A percentile compares a stretch with the other conserved stretches of the same genome.
Evolutionary conservation across 2,888 invertebrate species (phyloP).

Genomic region (Plutella xylostella): DNA sequence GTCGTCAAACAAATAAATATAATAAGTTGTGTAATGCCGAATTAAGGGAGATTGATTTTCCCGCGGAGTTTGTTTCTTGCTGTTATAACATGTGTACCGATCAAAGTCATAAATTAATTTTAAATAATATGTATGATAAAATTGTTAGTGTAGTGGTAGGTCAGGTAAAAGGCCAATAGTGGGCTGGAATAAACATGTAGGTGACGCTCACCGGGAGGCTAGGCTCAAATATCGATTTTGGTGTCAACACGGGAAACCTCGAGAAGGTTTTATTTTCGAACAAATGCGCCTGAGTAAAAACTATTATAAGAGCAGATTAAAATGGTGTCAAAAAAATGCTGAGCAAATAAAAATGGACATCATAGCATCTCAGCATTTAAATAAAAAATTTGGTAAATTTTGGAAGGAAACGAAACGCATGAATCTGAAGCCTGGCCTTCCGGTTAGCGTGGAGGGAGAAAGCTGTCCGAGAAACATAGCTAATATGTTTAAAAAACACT

Average conservation of each 20-base stretch:
- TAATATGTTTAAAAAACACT: no score
- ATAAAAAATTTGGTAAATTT: no score
- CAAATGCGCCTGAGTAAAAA: no score
- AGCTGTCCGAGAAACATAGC: no score
- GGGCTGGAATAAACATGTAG: conserved; percentile 11
- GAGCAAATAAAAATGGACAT: no score
- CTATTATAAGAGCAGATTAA: no score
- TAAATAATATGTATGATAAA: background rate
- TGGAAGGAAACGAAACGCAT: no score
- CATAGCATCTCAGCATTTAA: no score
- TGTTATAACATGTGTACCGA: background rate
- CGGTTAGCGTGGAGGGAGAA: no score
- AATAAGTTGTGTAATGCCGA: background rate
- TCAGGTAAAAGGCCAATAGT: background rate
- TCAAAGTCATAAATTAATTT: background rate
- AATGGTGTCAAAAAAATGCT: no score
- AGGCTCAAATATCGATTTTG: conserved; percentile 3
- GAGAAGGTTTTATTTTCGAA: conserved; percentile 2
- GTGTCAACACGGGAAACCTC: conserved; percentile 4
- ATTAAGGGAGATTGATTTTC: background rate
- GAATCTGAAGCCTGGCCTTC: no score
- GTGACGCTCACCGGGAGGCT: conserved; percentile 8
- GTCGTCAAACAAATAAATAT: no score
- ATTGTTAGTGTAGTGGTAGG: background rate
- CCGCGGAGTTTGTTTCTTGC: background rate